Base-by-base conservation (phyloP, 2,797 vertebrate species). In the Oreochromis mossambicus region DNA sequence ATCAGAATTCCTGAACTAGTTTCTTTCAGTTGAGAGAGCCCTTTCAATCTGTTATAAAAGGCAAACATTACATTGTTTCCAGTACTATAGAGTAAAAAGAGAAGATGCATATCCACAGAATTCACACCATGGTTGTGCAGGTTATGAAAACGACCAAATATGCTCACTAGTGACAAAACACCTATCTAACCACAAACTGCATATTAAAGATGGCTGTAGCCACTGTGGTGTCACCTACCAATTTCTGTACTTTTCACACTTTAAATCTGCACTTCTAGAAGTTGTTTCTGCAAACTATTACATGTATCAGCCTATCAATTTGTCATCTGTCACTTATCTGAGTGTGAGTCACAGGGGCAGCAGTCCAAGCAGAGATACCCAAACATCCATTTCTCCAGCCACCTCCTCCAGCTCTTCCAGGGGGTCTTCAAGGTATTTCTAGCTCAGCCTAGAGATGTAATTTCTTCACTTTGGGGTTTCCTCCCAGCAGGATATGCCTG, bases 211-310 rank as follows among this genome's bases (percentile, higher is more conserved):
- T 43, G 38, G 63, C 5, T 70, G 8, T 15, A 17, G 13, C 46
- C 14, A 17, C 46, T 48, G 46, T 48, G 46, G 15, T 17, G 15
- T 17, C 12, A 15, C 14, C 13, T 13, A 6, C 13, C 14, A 41
- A 24, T 68, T 68, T 68, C n/a, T 68, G 63, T 21, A 43, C 63
- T 66, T 13, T 68, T 63, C 34, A 38, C 34, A 38, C 19, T 63
- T 63, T 63, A 63, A 36, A 63, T n/a, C 34, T 38, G 32, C 32
- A 38, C 58, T 21, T 63, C 58, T 63, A 63, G 61, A 63, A 63
- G 3, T 38, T 63, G 11, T 63, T 63, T 63, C 61, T 63, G 34
- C 34, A 38, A 63, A 63, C 11, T 63, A 2, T 1, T 63, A 36
- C 19, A 63, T 63, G 61, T 13, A 63, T 63, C 0, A 0, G 11